phyloP scores from a whole-genome alignment of 1,140 invertebrate species.

The Plodia interpunctella region DNA sequence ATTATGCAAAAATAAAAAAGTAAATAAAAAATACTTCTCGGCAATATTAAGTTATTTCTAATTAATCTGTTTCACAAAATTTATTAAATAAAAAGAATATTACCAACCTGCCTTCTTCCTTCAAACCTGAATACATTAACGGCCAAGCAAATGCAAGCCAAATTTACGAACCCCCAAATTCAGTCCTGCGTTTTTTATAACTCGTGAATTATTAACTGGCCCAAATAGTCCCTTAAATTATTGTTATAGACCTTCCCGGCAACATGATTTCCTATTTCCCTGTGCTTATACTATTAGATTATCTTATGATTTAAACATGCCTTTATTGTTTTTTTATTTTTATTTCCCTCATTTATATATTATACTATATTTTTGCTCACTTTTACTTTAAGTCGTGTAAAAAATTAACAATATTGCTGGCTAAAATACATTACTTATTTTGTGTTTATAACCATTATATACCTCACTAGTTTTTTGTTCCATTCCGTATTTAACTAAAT shows the following conservation, averaged over 20 bases:
- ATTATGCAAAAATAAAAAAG: too few relatives aligned
- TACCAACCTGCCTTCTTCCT: background rate
- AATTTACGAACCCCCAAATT: conserved; percentile 32
- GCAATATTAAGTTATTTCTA: too few relatives aligned
- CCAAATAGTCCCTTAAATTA: conserved; percentile 34
- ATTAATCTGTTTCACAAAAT: too few relatives aligned
- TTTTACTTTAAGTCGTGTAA: too few relatives aligned
- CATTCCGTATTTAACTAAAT: too few relatives aligned
- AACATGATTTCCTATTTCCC: conserved; percentile 16
- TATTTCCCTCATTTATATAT: background rate
- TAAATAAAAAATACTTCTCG: too few relatives aligned
- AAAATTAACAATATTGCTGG: too few relatives aligned
- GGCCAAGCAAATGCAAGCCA: conserved; percentile 37
- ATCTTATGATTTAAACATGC: conserved; percentile 8
- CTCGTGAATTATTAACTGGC: conserved; percentile 36
- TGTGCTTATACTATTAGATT: conserved; percentile 8
- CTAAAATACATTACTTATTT: too few relatives aligned
- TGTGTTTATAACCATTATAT: too few relatives aligned
- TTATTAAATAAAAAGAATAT: background rate
- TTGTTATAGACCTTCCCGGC: conserved; percentile 26
- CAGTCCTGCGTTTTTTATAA: conserved; percentile 35
- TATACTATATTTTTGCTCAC: background rate
- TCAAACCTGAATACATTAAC: conserved; percentile 31
- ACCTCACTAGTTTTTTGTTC: too few relatives aligned
- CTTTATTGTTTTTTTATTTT: background rate